Percentiles rank a stretch among this genome's conserved stretches.
phyloP scores from a whole-genome alignment of 2,888 invertebrate genomes.

The Drosophila sordidula region DNA sequence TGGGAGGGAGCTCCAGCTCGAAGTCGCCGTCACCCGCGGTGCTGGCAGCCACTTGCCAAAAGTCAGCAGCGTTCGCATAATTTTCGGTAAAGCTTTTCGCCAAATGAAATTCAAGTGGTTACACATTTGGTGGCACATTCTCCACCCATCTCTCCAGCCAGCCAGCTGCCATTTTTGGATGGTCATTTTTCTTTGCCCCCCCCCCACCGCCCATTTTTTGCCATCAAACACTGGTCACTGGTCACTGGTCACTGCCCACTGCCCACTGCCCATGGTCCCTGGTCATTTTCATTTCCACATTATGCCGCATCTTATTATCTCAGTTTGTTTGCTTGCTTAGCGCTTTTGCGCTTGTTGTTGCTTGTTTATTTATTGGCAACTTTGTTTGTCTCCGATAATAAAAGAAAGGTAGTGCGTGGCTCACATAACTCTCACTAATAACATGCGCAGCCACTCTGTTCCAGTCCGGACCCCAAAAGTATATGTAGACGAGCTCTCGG shows the following conservation, averaged over 20 bases:
- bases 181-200: constrained; percentile 61
- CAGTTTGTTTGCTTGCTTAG: constrained; percentile 64
- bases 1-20: constrained; percentile 12
- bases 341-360: constrained; percentile 16
- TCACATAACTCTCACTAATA: constrained; percentile 43
- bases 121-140: constrained; percentile 61
- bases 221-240: constrained; percentile 1
- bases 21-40: constrained; percentile 54
- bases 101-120: constrained; percentile 83
- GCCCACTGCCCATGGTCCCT: constrained; percentile 10
- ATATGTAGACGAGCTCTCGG: not conserved
- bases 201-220: constrained; percentile 5
- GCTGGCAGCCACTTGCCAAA: constrained; percentile 69
- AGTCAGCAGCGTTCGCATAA: constrained; percentile 81
- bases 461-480: constrained; percentile 14
- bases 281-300: constrained; percentile 77
- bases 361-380: constrained; percentile 55
- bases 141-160: not conserved
- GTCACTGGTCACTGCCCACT: constrained; percentile 12
- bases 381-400: constrained; percentile 49
- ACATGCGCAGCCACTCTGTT: constrained; percentile 15
- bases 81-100: constrained; percentile 83
- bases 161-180: constrained; percentile 41
- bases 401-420: constrained; percentile 58
- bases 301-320: constrained; percentile 80